phyloP scores from a whole-genome alignment of 2,797 vertebrate species.

The Sitta carolinensis region DNA sequence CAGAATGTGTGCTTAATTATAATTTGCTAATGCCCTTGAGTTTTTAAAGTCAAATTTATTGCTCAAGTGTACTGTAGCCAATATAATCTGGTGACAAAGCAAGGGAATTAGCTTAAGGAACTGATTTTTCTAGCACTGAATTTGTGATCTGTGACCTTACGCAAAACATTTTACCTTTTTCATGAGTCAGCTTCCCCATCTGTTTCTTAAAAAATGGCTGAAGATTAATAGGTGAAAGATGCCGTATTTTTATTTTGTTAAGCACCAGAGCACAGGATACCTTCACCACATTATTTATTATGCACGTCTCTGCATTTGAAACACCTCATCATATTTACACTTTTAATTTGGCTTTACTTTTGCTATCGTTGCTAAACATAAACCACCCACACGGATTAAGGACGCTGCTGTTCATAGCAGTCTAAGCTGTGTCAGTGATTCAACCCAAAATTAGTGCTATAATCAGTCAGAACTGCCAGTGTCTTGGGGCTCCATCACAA shows the following conservation, averaged over 20 bases:
- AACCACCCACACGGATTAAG: neutral
- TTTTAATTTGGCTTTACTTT: constrained; percentile 13
- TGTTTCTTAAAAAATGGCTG: neutral
- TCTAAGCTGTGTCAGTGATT: neutral
- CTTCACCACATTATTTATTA: neutral
- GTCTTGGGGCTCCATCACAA: neutral
- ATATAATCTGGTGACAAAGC: constrained; percentile 29
- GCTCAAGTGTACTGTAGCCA: neutral
- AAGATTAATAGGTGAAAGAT: neutral
- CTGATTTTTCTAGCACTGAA: constrained; percentile 1
- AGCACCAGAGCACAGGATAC: neutral
- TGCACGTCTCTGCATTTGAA: neutral
- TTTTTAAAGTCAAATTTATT: constrained; percentile 50
- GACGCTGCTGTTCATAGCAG: neutral
- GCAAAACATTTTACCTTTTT: neutral
- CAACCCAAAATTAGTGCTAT: neutral
- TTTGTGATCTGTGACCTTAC: constrained; percentile 29
- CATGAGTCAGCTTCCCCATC: constrained; percentile 36
- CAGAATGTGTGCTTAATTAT: constrained; percentile 49
- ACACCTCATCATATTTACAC: constrained; percentile 1
- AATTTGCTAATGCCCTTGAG: constrained; percentile 36
- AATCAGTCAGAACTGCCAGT: neutral
- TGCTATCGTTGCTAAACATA: neutral
- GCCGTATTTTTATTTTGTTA: constrained; percentile 9
- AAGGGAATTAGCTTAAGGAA: constrained; percentile 30